These are phyloP conservation scores for Anisognathus igniventris DNA, from an alignment of 2,797 vertebrate genomes.

Conservation along the genomic window DNA sequence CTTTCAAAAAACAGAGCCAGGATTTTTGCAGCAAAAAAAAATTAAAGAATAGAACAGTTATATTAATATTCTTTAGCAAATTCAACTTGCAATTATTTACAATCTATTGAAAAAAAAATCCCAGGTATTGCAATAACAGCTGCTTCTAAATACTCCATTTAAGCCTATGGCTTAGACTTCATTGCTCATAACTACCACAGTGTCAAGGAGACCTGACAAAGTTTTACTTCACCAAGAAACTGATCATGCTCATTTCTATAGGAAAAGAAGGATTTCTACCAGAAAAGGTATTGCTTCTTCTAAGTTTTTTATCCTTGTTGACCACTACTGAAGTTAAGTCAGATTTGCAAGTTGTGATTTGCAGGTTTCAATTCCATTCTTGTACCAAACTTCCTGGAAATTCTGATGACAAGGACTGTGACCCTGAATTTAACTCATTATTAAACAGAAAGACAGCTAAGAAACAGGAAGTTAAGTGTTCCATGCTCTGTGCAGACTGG, in stretches of 20 bases:
- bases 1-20: neutral
- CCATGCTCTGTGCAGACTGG: neutral
- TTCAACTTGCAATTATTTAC: neutral
- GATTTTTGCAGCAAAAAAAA: neutral
- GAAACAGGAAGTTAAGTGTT: rapidly evolving
- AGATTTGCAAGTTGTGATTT: neutral
- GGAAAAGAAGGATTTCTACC: neutral
- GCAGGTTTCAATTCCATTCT: neutral
- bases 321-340: neutral
- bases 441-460: neutral
- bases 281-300: neutral
- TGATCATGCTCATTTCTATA: neutral
- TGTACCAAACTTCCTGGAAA: neutral
- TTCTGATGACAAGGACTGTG: neutral
- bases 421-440: neutral
- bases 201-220: neutral
- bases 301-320: neutral
- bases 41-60: neutral
- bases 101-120: neutral
- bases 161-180: neutral
- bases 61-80: neutral
- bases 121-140: neutral
- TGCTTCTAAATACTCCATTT: neutral
- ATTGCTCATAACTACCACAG: neutral
- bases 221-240: neutral